Base-by-base conservation (phyloP, 2,888 invertebrate genomes). In the Pediacus dermestoides region DNA sequence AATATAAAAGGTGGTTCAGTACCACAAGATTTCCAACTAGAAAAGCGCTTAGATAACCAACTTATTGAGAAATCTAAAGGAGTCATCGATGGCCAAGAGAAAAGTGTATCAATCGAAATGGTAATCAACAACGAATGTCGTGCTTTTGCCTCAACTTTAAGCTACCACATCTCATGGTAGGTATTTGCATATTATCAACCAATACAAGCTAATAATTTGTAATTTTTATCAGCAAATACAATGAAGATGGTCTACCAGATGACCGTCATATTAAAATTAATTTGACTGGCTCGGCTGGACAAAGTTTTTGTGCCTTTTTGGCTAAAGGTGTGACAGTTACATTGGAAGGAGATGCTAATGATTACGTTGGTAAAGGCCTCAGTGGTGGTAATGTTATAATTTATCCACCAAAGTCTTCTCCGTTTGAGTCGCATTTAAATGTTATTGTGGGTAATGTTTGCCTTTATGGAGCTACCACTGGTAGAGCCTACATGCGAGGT, bases 391-490 rank as follows among this genome's bases (percentile, higher is more conserved):
- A 82, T 53, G 80, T 99, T 18, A 79, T 94, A 11, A 91, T 99
- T 58, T 91, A 81, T 63, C 99, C 99, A 4, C 94, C 93, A 0
- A 88, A 86, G 63, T 76, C 77, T 4, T 84, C 87, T 1, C 78
- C 85, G 7, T 96, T 90, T 69, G 84, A 88, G 60, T 92, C 96
- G 0, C 92, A 93, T 50, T 75, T 89, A 34, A 99, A 99, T 68
- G 93, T 97, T 2, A 93, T 99, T 48, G 96, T 92, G 6, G 99
- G 99, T 14, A 99, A 99, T 67, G 97, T 99, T 2, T 96, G 95
- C 47, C 72, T 99, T 37, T 99, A 99, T 63, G 99, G 99, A 36
- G 99, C 97, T 3, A 97, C 97, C 0, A 81, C 85, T 1, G 99
- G 99, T 7, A 81, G 81, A 42, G 95, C 93, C 0, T 95, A 88